Conservation (phyloP, 2,797 vertebrate genomes). For the Gastrophryne carolinensis region DNA sequence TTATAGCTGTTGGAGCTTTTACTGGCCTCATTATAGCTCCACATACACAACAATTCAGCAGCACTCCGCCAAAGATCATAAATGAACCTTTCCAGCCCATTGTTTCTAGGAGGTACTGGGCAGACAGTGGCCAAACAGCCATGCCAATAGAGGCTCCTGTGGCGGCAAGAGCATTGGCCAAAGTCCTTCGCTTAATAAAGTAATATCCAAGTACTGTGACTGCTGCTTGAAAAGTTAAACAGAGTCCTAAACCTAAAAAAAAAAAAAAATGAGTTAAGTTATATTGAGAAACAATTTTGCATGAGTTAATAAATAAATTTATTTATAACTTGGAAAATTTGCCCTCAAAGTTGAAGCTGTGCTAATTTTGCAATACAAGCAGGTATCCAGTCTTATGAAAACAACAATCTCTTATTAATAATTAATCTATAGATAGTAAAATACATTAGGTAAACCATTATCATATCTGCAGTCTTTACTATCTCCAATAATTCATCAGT, state of each 20-base stretch:
- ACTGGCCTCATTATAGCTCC: constrained; percentile 90
- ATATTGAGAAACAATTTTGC: no score
- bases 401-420: no score
- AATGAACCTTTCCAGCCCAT: constrained; percentile 93
- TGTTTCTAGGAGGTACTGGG: constrained; percentile 78
- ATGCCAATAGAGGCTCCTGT: constrained; percentile 85
- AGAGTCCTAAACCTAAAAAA: constrained; percentile 83
- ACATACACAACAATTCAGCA: constrained; percentile 88
- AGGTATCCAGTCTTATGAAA: no score
- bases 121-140: constrained; percentile 79
- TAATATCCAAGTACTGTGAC: constrained; percentile 88
- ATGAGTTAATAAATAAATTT: no score
- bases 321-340: no score
- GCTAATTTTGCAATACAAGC: no score
- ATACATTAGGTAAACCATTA: no score
- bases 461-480: no score
- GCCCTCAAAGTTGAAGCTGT: no score
- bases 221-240: constrained; percentile 89
- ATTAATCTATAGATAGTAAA: no score
- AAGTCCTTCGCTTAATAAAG: constrained; percentile 76
- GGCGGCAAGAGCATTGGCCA: constrained; percentile 89
- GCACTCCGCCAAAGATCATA: constrained; percentile 81
- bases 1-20: constrained; percentile 1
- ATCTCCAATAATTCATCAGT: no score
- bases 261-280: not conserved